Evolutionary conservation across 2,888 invertebrate species (phyloP), one percentile per base, ranked within the genome.

Genomic region (Zaprionus lineosus): DNA sequence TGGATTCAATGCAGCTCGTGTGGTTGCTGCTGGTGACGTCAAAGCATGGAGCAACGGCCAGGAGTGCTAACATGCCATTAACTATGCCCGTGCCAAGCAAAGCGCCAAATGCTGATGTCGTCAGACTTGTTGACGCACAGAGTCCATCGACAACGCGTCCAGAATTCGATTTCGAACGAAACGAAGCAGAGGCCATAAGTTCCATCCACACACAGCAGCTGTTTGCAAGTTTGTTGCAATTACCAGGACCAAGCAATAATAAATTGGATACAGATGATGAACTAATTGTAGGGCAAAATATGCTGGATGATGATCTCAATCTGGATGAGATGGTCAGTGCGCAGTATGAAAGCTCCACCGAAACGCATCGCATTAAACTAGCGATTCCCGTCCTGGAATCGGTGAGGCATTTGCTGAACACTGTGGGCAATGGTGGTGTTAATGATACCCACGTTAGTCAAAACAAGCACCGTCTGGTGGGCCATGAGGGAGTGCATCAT

Each of bases 361-460:
- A 59, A 7, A 37, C 58, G 82, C 73, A 72, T 60, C 88, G 88
- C 33, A 70, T 81, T n/a, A 88, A 88, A 47, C 61, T 87, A 40
- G 77, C 75, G 16, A 88, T 88, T 40, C 84, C 86, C 0, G 88
- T 87, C 1, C 63, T 89, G 34, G 88, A 89, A 52, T 86, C 89
- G 2, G 87, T 89, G 1, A 87, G 82, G 41, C 88, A 88, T 74
- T 70, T 89, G 15, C 39, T 89, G 0, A 86, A 88, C 24, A 74
- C 89, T 0, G 88, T 89, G 2, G 82, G 88, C 4, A 84, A 87
- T 2, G 88, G 88, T 7, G 72, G 63, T 0, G 79, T 87, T 0
- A 88, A 88, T 43, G 71, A 87, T 9, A 83, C 87, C 0, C 79
- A 81, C 29, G 85, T 73, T 33, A 64, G 46, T 11, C 68, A 18